Evolutionary conservation across 1,140 invertebrate genomes (phyloP).

Genomic region (Temnothorax curvispinosus): DNA sequence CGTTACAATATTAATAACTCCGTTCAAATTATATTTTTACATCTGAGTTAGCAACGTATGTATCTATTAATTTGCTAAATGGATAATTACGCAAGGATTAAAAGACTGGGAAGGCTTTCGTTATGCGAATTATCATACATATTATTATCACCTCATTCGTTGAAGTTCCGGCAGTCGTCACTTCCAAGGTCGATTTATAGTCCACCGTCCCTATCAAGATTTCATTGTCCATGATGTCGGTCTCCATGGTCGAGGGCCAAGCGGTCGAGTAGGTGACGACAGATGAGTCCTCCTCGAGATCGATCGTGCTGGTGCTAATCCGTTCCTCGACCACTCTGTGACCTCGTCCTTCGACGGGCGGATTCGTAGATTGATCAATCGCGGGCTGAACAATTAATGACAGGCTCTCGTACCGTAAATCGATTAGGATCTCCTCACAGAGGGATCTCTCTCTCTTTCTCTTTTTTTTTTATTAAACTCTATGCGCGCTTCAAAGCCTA

Average conservation of each 20-base stretch:
- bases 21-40: not conserved
- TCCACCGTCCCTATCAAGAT: conserved; percentile 80
- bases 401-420: conserved; percentile 1
- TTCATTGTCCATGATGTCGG: conserved; percentile 83
- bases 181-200: conserved; percentile 76
- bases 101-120: not conserved
- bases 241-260: conserved; percentile 75
- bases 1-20: not conserved
- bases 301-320: conserved; percentile 56
- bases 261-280: conserved; percentile 72
- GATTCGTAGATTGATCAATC: conserved; percentile 67
- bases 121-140: not conserved
- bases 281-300: conserved; percentile 64
- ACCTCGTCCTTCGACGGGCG: conserved; percentile 79
- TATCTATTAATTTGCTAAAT: not conserved
- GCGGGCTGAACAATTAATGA: conserved; percentile 65
- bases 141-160: conserved; percentile 61
- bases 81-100: not conserved
- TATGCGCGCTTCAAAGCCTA: not conserved
- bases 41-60: not conserved
- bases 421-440: not conserved
- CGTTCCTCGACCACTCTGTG: conserved; percentile 78
- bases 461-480: not conserved
- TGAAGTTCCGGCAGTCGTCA: conserved; percentile 48
- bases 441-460: not conserved